Conservation (phyloP, 1,140 invertebrate species). For the Achroia grisella region DNA sequence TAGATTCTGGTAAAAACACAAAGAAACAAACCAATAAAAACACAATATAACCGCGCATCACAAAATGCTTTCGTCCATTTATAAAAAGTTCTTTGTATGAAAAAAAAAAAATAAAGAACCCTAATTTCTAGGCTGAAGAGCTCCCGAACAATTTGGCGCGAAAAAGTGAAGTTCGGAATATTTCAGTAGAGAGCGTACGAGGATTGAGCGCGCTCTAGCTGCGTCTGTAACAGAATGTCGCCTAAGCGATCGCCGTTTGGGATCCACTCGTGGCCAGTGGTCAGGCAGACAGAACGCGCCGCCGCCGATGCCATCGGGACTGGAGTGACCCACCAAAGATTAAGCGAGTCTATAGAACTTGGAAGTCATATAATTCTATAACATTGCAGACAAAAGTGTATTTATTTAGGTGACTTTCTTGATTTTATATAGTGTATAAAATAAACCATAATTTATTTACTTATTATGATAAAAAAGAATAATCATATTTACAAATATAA, state of each 20-base stretch:
- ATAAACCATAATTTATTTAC: too few species aligned
- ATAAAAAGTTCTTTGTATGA: slow-evolving; percentile 7
- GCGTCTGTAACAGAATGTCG: slow-evolving; percentile 36
- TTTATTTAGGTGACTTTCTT: too few species aligned
- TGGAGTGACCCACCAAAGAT: slow-evolving; percentile 14
- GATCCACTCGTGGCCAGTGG: slow-evolving; percentile 42
- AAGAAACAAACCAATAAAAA: slow-evolving; percentile 54
- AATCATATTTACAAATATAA: too few species aligned
- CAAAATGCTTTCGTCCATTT: slow-evolving; percentile 21
- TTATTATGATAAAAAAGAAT: too few species aligned
- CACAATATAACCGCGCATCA: slow-evolving; percentile 60
- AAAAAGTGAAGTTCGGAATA: slow-evolving; percentile 22
- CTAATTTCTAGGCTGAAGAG: slow-evolving; percentile 19
- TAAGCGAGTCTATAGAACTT: background rate
- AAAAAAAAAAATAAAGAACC: slow-evolving; percentile 13
- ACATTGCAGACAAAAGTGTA: too few species aligned
- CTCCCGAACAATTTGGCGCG: slow-evolving; percentile 47
- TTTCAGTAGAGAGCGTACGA: slow-evolving; percentile 2
- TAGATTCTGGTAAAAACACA: slow-evolving; percentile 61
- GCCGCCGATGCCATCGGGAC: slow-evolving; percentile 29
- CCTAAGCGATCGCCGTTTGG: slow-evolving; percentile 24
- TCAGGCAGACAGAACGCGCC: slow-evolving; percentile 42
- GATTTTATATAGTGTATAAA: too few species aligned
- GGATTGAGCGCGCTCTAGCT: slow-evolving; percentile 26
- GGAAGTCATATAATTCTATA: too few species aligned